Evolutionary conservation across 2,888 invertebrate genomes (phyloP).

Genomic region (Thyatira batis): DNA sequence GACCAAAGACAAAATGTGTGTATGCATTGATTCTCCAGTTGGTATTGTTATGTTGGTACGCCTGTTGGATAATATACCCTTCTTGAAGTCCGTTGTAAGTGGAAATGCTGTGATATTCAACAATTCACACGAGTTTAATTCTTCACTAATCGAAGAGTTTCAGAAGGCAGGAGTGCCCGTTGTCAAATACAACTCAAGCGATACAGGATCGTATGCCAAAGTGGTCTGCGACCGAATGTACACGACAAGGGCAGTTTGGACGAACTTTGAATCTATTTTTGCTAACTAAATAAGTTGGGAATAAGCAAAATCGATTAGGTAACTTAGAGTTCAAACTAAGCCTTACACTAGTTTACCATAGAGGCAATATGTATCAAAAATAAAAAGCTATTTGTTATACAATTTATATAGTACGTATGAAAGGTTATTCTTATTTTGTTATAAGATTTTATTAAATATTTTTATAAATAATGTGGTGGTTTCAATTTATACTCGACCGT

Average conservation of each 20-base stretch:
- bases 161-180: background rate
- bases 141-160: background rate
- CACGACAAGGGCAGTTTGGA: conserved; percentile 31
- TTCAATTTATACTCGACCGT: too few relatives aligned
- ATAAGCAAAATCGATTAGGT: conserved; percentile 18
- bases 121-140: background rate
- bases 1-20: conserved; percentile 24
- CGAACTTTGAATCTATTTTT: conserved; percentile 48
- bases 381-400: too few relatives aligned
- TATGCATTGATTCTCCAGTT: conserved; percentile 11
- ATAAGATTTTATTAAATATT: too few relatives aligned
- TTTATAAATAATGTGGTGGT: too few relatives aligned
- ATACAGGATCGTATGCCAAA: background rate
- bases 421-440: too few relatives aligned
- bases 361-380: too few relatives aligned
- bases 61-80: background rate
- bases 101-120: background rate
- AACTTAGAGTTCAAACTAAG: too few relatives aligned
- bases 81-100: background rate
- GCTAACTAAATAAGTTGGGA: conserved; percentile 37
- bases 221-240: background rate
- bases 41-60: conserved; percentile 2
- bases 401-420: too few relatives aligned
- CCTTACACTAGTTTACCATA: too few relatives aligned
- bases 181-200: too few relatives aligned